Percentiles rank a stretch among this genome's conserved stretches.
Conservation (phyloP, 2,888 invertebrate genomes). For the Anaspis maculata region DNA sequence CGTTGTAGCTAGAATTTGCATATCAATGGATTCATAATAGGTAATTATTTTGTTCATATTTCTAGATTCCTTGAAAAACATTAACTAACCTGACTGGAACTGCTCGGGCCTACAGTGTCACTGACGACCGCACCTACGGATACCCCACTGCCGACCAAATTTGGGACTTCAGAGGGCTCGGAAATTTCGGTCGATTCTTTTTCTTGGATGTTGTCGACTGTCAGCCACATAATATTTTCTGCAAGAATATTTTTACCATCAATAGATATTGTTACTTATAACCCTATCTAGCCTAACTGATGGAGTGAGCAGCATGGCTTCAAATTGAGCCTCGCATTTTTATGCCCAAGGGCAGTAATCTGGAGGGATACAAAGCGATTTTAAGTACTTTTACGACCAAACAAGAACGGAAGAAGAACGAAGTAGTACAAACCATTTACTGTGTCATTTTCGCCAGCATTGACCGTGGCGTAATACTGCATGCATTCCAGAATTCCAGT, state of each 20-base stretch:
- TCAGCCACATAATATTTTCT: conserved; percentile 95
- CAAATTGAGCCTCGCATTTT: too few species aligned
- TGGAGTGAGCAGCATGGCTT: too few species aligned
- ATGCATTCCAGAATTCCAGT: conserved; percentile 90
- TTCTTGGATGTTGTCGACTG: conserved; percentile 86
- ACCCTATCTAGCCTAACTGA: too few species aligned
- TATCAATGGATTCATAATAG: neutral
- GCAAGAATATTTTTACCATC: too few species aligned
- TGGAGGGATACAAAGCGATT: too few species aligned
- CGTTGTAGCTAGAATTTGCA: conserved; percentile 84
- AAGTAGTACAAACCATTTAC: conserved; percentile 26
- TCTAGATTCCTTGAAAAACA: too few species aligned
- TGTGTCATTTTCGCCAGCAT: conserved; percentile 65
- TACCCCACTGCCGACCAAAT: conserved; percentile 87
- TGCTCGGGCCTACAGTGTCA: conserved; percentile 76
- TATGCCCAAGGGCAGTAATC: too few species aligned
- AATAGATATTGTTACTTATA: too few species aligned
- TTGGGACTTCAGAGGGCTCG: conserved; percentile 76
- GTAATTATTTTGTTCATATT: neutral
- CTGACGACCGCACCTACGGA: conserved; percentile 96
- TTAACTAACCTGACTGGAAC: conserved; percentile 45
- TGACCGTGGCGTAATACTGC: conserved; percentile 99
- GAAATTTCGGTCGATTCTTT: conserved; percentile 70
- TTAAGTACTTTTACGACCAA: too few species aligned
- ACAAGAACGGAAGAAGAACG: too few species aligned